Evolutionary conservation across 2,888 invertebrate species (phyloP).

Genomic region (Caenorhabditis angaria): DNA sequence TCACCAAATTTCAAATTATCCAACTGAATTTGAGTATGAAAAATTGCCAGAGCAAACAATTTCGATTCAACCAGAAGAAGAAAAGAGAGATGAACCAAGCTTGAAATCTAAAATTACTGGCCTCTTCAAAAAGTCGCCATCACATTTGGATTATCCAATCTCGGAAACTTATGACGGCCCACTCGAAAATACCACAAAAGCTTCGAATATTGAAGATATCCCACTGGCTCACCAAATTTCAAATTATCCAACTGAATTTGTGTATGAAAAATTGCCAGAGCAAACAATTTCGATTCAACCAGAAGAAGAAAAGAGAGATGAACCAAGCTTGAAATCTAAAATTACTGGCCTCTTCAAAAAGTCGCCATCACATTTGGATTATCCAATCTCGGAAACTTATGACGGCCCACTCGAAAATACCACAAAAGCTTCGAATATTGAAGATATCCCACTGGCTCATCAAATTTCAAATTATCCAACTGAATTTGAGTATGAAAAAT

Average conservation of each 20-base stretch:
- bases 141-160: constrained; percentile 51
- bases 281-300: constrained; percentile 11
- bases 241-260: constrained; percentile 5
- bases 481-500: constrained; percentile 27
- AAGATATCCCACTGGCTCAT: constrained; percentile 19
- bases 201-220: constrained; percentile 4
- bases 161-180: constrained; percentile 45
- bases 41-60: constrained; percentile 20
- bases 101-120: constrained; percentile 30
- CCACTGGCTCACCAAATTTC: background rate
- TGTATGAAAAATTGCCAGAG: constrained; percentile 10
- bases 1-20: constrained; percentile 20
- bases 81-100: constrained; percentile 26
- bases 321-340: constrained; percentile 31
- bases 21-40: constrained; percentile 25
- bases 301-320: constrained; percentile 22
- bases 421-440: constrained; percentile 12
- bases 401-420: constrained; percentile 27
- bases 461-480: constrained; percentile 49
- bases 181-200: constrained; percentile 16
- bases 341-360: constrained; percentile 36
- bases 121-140: constrained; percentile 40
- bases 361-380: constrained; percentile 46
- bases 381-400: constrained; percentile 40
- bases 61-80: constrained; percentile 11